Conservation (phyloP, 2,113 vertebrate species). For the Sinosuthora webbiana region DNA sequence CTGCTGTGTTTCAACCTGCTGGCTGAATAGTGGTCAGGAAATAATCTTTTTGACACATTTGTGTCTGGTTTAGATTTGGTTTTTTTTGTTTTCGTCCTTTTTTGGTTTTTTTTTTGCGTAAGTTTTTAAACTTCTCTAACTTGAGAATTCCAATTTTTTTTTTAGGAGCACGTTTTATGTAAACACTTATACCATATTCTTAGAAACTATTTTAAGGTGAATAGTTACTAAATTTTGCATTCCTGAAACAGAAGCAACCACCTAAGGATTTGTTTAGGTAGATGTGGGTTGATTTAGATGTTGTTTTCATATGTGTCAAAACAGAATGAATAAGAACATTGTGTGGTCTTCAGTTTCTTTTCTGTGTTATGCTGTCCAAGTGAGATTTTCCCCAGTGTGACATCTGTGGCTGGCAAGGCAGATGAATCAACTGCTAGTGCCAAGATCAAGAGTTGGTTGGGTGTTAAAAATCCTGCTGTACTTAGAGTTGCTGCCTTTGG, state of each 20-base stretch:
- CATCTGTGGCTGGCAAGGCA: neutral
- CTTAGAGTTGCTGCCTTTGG: constrained; percentile 47
- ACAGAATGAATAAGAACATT: neutral
- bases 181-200: neutral
- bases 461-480: constrained; percentile 51
- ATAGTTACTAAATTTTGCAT: neutral
- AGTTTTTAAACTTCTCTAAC: neutral
- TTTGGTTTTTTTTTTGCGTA: neutral
- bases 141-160: neutral
- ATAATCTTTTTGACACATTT: neutral
- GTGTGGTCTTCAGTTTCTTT: neutral
- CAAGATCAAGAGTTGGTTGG: constrained; percentile 14
- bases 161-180: neutral
- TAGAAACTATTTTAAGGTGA: neutral
- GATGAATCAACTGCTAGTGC: neutral
- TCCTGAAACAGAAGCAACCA: neutral
- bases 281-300: neutral
- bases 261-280: neutral
- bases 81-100: neutral
- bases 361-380: neutral
- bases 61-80: neutral
- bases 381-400: neutral
- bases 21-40: neutral
- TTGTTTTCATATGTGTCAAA: neutral
- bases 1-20: neutral